Base-by-base conservation (phyloP, 1,140 invertebrate genomes). In the Trichonephila inaurata region DNA sequence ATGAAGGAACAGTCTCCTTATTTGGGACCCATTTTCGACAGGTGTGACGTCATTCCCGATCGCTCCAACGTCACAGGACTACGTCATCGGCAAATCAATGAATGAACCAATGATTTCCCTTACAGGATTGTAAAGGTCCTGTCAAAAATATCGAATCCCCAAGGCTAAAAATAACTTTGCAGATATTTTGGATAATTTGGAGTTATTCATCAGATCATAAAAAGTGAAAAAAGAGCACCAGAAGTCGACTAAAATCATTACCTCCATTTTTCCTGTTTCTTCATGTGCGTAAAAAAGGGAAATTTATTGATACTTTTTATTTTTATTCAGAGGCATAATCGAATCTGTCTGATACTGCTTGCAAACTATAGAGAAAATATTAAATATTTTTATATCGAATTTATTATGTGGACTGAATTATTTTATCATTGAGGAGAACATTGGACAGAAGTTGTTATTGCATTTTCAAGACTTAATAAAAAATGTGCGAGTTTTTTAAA, bases 21-120 rank as follows among this genome's bases (percentile, higher is more conserved):
- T 44, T 83, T 83, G 81, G 81, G 81, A 77, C 69, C 69, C 69
- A 77, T 77, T 77, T 77, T 77, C 69, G 69, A 87, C 85, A 87
- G 58, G 58, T 87, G 85, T 87, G 85, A 87, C 85, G 85, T 87
- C 85, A 87, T 87, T 60, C 19, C 85, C 85, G 60, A 87, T 87
- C 85, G 85, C 60, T 28, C 24, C 44, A 10, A 62, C 85, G 85
- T 87, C 85, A 87, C 28, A 58, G 8, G 40, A 18, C 28, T n/a
- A 87, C 85, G 85, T 87, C 85, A 87, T 60, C 24, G 10, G 12
- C 28, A 58, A 87, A 87, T 87, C 85, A 64, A 87, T 87, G 61
- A 87, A 87, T 87, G 60, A 62, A 62, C 85, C 85, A 87, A 87
- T 87, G 58, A 83, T 83, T 83, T 83, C 44, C 44, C 81, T 24